Evolutionary conservation across 2,888 invertebrate species (phyloP).

Genomic region (Zele albiditarsus): DNA sequence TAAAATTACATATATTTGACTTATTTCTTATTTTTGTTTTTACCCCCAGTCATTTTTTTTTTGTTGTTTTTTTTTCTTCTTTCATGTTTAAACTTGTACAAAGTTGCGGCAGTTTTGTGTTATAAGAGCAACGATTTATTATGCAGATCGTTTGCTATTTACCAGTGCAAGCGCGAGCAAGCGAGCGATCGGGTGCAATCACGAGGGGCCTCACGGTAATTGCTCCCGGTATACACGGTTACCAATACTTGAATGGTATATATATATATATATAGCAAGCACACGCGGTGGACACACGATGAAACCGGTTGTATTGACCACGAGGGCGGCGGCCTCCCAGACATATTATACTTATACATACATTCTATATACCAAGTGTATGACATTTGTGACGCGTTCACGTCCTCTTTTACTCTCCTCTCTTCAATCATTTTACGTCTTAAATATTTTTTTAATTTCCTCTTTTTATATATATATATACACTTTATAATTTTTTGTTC

Average conservation of each 20-base stretch:
- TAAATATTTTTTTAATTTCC: neutral
- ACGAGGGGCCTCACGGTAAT: slow-evolving; percentile 52
- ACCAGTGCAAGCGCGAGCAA: slow-evolving; percentile 42
- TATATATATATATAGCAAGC: slow-evolving; percentile 11
- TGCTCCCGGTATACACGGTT: slow-evolving; percentile 50
- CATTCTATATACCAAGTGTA: slow-evolving; percentile 32
- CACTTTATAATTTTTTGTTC: neutral
- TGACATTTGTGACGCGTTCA: slow-evolving; percentile 39
- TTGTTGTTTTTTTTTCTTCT: slow-evolving; percentile 43
- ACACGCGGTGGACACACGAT: slow-evolving; percentile 16
- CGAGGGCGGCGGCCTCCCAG: slow-evolving; percentile 37
- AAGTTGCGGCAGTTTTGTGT: slow-evolving; percentile 11
- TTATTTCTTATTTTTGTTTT: neutral
- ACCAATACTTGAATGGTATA: slow-evolving; percentile 5
- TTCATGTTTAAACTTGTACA: slow-evolving; percentile 41
- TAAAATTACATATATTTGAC: neutral
- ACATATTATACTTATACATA: slow-evolving; percentile 21
- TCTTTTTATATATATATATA: neutral
- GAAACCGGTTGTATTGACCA: slow-evolving; percentile 37
- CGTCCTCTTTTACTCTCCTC: slow-evolving; percentile 14
- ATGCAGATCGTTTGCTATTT: slow-evolving; percentile 57
- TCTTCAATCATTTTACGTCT: slow-evolving; percentile 14
- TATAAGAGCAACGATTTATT: slow-evolving; percentile 51
- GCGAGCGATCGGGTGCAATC: slow-evolving; percentile 52
- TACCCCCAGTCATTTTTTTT: slow-evolving; percentile 32